A percentile compares a stretch with the other conserved stretches of the same genome.
Evolutionary conservation across 2,888 invertebrate genomes (phyloP).

Genomic region (Saturnia pavonia): DNA sequence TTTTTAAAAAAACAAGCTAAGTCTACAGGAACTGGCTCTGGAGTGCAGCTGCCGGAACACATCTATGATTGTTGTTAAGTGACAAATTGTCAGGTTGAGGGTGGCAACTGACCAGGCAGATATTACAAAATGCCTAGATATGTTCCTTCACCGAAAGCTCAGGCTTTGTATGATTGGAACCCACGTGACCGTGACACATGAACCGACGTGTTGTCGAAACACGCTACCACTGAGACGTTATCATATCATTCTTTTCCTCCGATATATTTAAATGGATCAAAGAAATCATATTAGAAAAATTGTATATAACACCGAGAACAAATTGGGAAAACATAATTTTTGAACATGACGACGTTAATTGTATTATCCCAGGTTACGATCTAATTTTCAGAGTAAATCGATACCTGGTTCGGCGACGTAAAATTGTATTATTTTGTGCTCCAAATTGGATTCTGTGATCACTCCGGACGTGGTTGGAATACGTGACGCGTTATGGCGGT

Average conservation of each 20-base stretch:
- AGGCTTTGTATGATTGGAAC: too few species aligned
- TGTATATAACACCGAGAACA: background rate
- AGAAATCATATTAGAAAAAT: background rate
- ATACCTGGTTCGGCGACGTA: slow-evolving; percentile 55
- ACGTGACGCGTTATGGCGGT: slow-evolving; percentile 39
- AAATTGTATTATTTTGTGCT: slow-evolving; percentile 67
- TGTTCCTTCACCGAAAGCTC: too few species aligned
- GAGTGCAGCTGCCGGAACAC: too few species aligned
- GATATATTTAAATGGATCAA: background rate
- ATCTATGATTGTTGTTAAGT: too few species aligned
- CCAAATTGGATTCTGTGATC: slow-evolving; percentile 63
- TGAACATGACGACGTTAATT: slow-evolving; percentile 45
- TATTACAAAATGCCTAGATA: too few species aligned
- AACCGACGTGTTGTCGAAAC: too few species aligned
- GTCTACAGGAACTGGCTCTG: too few species aligned
- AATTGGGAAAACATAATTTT: slow-evolving; percentile 23
- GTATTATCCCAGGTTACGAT: slow-evolving; percentile 60
- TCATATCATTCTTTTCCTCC: background rate
- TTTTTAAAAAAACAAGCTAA: too few species aligned
- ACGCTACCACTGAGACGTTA: too few species aligned
- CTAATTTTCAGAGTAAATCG: slow-evolving; percentile 61
- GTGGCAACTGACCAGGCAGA: too few species aligned
- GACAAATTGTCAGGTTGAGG: too few species aligned
- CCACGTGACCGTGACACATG: too few species aligned
- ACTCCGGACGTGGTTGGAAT: slow-evolving; percentile 55